Evolutionary conservation across 2,113 vertebrate species (phyloP).

Genomic region (Gnathonemus longibarbis): DNA sequence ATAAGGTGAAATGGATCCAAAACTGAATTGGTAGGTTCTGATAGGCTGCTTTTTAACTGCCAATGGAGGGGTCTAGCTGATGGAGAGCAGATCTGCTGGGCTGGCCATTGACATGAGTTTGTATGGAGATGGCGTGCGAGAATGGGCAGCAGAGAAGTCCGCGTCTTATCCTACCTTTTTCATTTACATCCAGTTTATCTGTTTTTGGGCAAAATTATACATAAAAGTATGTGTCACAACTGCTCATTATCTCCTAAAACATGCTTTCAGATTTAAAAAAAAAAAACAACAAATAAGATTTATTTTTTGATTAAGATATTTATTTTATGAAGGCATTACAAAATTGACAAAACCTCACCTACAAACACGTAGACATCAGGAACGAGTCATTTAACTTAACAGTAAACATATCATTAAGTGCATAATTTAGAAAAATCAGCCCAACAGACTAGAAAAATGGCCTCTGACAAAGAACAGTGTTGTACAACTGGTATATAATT

Average conservation of each 20-base stretch:
- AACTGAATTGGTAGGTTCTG: background rate
- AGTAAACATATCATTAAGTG: background rate
- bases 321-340: background rate
- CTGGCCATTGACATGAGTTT: background rate
- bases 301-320: background rate
- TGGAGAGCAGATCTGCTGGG: background rate
- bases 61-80: background rate
- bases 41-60: background rate
- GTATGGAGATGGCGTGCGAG: background rate
- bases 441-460: background rate
- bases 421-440: background rate
- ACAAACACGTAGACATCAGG: background rate
- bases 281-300: background rate
- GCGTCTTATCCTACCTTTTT: background rate
- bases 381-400: background rate
- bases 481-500: background rate
- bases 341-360: background rate
- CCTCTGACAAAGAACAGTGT: background rate
- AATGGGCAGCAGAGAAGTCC: background rate
- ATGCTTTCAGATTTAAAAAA: background rate
- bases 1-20: background rate
- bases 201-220: background rate
- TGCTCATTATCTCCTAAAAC: background rate
- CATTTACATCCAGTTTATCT: background rate
- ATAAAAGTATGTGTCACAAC: background rate